Evolutionary conservation across 2,113 vertebrate species (phyloP).

Genomic region (Cyprinus carpio): DNA sequence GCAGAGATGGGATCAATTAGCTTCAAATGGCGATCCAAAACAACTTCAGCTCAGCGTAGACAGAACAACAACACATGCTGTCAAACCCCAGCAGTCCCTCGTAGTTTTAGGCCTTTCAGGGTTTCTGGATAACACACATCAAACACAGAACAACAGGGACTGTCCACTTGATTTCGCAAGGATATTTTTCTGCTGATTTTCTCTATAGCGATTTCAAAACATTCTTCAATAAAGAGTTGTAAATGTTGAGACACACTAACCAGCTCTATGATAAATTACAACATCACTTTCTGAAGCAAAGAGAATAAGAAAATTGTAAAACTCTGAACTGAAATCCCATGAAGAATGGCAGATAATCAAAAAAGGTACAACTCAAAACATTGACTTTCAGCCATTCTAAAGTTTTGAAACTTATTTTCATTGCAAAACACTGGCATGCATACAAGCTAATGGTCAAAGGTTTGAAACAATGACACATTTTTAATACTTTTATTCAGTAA

Average conservation of each 20-base stretch:
- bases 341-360: not conserved
- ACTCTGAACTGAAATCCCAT: not conserved
- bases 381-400: not conserved
- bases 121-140: not conserved
- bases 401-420: not conserved
- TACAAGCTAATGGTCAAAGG: no score
- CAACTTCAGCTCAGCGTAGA: not conserved
- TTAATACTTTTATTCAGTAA: not conserved
- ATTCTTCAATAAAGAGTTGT: not conserved
- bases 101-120: not conserved
- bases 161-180: not conserved
- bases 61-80: not conserved
- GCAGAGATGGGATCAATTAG: slow-evolving; percentile 8
- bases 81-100: not conserved
- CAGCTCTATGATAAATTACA: not conserved
- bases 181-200: not conserved
- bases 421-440: not conserved
- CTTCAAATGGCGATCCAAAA: not conserved
- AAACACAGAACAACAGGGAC: not conserved
- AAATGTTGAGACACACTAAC: not conserved
- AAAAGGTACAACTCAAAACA: not conserved
- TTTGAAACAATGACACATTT: not conserved
- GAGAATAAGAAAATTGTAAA: not conserved
- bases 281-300: not conserved
- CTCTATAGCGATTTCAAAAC: not conserved